phyloP scores from a whole-genome alignment of 2,113 vertebrate genomes.

The Macroglossus sobrinus region DNA sequence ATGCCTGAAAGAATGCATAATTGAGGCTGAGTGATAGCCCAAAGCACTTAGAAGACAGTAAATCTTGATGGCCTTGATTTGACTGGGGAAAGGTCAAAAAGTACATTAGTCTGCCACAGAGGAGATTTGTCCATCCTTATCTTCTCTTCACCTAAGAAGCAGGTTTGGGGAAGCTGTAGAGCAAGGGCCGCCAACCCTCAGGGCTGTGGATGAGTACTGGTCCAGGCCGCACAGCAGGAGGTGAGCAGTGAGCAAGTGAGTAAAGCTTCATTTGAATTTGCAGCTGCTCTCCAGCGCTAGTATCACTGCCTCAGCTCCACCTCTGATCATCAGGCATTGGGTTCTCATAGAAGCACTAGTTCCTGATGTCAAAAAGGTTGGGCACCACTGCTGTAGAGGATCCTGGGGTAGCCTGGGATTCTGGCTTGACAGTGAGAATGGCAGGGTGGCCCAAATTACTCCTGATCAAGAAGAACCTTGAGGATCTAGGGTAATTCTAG shows the following conservation, averaged over 20 bases:
- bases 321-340: too few species aligned
- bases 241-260: too few species aligned
- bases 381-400: not conserved
- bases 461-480: not conserved
- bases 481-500: not conserved
- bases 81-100: not conserved
- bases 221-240: too few species aligned
- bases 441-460: not conserved
- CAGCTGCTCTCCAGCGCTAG: too few species aligned
- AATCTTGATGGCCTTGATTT: not conserved
- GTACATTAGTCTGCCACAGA: not conserved
- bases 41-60: not conserved
- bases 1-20: not conserved
- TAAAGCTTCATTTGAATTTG: too few species aligned
- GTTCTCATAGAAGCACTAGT: too few species aligned
- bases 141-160: not conserved
- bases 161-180: not conserved
- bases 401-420: not conserved
- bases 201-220: too few species aligned
- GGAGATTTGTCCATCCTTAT: not conserved
- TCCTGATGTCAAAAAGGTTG: too few species aligned
- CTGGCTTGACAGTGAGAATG: not conserved
- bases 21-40: not conserved
- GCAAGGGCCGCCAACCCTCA: not conserved
- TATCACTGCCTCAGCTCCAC: too few species aligned